Evolutionary conservation across 1,140 invertebrate genomes (phyloP), one percentile per base, ranked within the genome.

Genomic region (Pteromalus puparum): DNA sequence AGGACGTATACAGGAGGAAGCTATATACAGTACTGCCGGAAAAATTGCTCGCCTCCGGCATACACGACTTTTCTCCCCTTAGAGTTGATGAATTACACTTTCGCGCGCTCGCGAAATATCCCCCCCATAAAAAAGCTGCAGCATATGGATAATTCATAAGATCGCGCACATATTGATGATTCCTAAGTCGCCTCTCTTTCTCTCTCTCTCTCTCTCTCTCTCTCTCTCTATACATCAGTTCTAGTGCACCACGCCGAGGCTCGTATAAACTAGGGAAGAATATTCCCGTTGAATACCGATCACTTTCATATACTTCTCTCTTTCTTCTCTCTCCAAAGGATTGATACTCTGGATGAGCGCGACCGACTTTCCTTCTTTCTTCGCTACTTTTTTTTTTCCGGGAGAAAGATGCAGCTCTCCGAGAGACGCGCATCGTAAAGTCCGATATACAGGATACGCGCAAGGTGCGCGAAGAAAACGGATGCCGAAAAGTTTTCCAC

Each of bases 361-460:
- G 85, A 83, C 82, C 82, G 84, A 85, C 86, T 86, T 86, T 83
- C 68, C 68, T 70, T 30, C 28, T 18, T 18, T 74, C 72, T 74
- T 30, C 34, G 3, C n/a, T n/a, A 7, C 72, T n/a, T 6, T n/a
- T 28, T 2, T 38, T 74, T 74, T 74, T 30, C 9, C 12, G 72
- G 34, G 34, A 38, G 34, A 4, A 30, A 28, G 13, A 34, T 74
- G 72, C 72, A 34, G 28, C 72, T 28, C 28, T 28, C 4, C 72
- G 30, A 42, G 34, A 74, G 15, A 28, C 72, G 21, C 72, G 21
- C 6, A 21, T 38, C 30, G 72, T 74, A 34, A 74, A 74, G 72
- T 42, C 72, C 28, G 72, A 74, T 34, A 73, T 30, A 38, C 72
- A 74, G 21, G 30, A 74, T 21, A 10, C 30, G 10, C 72, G 72